These are phyloP conservation scores for Dicyrtoma fusca DNA, from an alignment of 2,888 invertebrate species.

Conservation along the genomic window DNA sequence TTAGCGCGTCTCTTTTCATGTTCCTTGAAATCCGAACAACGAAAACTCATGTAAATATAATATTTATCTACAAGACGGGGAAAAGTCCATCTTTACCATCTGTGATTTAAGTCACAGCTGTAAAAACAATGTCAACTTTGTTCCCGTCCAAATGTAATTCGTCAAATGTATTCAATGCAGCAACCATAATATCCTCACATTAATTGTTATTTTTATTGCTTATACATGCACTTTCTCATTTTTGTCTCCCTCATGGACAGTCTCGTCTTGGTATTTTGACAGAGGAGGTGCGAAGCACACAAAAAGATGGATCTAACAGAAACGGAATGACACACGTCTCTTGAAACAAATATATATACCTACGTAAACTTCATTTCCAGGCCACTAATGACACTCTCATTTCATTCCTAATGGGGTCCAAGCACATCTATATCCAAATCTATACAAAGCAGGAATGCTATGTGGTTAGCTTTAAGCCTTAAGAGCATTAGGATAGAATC, in stretches of 20 bases:
- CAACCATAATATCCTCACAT: constrained; percentile 6
- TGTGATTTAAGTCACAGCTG: constrained; percentile 24
- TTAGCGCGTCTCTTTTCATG: no score
- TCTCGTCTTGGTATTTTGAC: neutral
- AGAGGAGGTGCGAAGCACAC: no score
- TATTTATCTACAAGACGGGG: constrained; percentile 2
- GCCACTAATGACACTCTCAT: no score
- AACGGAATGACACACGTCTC: no score
- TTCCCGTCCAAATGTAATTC: neutral
- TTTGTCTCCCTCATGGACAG: neutral
- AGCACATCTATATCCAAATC: no score
- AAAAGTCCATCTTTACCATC: constrained; percentile 7
- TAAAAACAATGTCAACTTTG: constrained; percentile 25
- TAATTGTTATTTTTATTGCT: constrained; percentile 5
- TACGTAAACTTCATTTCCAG: no score
- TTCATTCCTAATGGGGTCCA: no score
- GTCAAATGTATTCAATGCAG: neutral
- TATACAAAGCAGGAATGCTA: no score
- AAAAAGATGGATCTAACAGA: no score
- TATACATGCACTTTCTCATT: neutral
- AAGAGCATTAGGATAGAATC: no score
- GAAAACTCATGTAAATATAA: neutral
- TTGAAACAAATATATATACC: no score
- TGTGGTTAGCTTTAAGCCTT: no score
- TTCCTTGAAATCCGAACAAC: neutral